phyloP scores from a whole-genome alignment of 1,140 invertebrate species.

The Gonioctena quinquepunctata region DNA sequence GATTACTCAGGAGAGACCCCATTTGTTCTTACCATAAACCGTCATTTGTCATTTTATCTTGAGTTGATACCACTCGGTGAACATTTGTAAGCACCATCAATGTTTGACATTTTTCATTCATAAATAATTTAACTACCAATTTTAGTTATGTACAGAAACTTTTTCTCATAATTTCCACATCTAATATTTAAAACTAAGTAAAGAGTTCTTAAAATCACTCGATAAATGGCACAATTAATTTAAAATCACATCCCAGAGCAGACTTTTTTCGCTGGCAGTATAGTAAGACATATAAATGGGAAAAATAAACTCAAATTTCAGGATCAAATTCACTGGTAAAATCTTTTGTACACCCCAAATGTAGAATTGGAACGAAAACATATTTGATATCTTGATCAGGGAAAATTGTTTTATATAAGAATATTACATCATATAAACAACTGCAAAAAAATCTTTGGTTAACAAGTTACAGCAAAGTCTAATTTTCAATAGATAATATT shows the following conservation, averaged over 20 bases:
- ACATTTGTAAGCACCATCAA: conserved; percentile 47
- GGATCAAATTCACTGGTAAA: not conserved
- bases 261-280: conserved; percentile 21
- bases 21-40: too few species aligned
- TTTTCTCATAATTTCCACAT: conserved; percentile 5
- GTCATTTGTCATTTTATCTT: too few species aligned
- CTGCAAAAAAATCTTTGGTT: not conserved
- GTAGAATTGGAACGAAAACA: too few species aligned
- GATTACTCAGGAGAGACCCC: too few species aligned
- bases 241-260: conserved; percentile 19
- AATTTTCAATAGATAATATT: not conserved
- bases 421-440: not conserved
- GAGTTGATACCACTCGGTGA: not conserved
- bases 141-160: conserved; percentile 32
- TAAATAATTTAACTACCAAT: conserved; percentile 36
- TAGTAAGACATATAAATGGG: not conserved
- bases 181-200: conserved; percentile 18
- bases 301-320: conserved; percentile 21
- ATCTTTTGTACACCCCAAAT: not conserved
- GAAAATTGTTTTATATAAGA: too few species aligned
- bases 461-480: not conserved
- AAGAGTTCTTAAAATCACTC: conserved; percentile 28
- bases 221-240: conserved; percentile 32
- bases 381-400: too few species aligned
- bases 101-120: conserved; percentile 44